Base-by-base conservation (phyloP, 2,797 vertebrate species). In the Lophius americanus region DNA sequence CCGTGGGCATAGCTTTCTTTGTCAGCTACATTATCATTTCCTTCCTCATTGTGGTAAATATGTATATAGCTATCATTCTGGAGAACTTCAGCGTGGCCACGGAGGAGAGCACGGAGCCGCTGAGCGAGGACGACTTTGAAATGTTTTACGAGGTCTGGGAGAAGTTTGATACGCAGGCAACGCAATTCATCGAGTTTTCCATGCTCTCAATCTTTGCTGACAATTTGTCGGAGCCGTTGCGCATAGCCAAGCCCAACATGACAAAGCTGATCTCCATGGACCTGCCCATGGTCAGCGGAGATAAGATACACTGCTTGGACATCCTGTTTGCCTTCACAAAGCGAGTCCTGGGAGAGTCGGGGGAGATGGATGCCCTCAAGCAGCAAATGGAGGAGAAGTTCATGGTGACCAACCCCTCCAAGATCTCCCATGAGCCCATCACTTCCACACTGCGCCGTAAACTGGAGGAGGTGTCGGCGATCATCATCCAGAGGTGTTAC, bases 131-230 rank as follows among this genome's bases (percentile, higher is more conserved):
- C 0, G 98, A 99, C 92, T 99, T 99, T 51, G 98, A 99, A 87
- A 99, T 98, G 97, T 99, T 99, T 91, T 99, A 99, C 0, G 97
- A 99, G 92, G 96, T 96, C 64, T 99, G 98, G 98, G 98, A 99
- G 92, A 98, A 96, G 89, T 99, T 99, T 55, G 98, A 99, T 72
- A 93, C 93, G 0, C 96, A 99, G 89, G 98, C 98, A 73, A 97
- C 97, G 0, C 97, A 99, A 90, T 99, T 99, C 89, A 99, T 99
- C 8, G 96, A 97, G 91, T 99, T 97, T 63, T 92, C 94, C 14
- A 95, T 90, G 87, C 94, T 99, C 76, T 96, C 97, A 0, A 91
- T 85, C 81, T 99, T 99, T 1, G 98, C 98, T 0, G 95, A 99
- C 0, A 94, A 93, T 2, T 88, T 99, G 68, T 94, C 96, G 0